Conservation (phyloP, 2,888 invertebrate genomes). For the Mesorhabditis belari region DNA sequence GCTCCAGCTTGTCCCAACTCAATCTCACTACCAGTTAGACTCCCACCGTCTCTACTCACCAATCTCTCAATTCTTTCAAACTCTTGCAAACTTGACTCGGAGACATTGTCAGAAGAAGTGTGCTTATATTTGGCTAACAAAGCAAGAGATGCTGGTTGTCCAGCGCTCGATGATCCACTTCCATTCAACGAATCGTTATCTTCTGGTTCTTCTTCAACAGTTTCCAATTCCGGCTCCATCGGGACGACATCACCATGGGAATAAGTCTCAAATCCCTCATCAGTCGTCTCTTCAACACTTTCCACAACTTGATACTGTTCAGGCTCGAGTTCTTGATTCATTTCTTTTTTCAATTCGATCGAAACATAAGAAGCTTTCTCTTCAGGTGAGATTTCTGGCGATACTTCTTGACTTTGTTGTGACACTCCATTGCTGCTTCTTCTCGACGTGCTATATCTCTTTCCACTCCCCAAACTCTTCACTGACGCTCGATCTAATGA, state of each 20-base stretch:
- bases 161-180: slow-evolving; percentile 30
- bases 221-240: slow-evolving; percentile 27
- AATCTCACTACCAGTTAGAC: slow-evolving; percentile 38
- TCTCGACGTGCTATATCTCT: neutral
- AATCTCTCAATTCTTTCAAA: slow-evolving; percentile 50
- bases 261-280: neutral
- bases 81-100: slow-evolving; percentile 44
- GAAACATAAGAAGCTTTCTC: neutral
- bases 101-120: slow-evolving; percentile 38
- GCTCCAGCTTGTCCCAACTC: slow-evolving; percentile 32
- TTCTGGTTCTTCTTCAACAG: slow-evolving; percentile 46
- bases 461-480: slow-evolving; percentile 4
- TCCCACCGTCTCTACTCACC: slow-evolving; percentile 34
- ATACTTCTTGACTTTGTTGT: neutral
- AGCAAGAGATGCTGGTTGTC: slow-evolving; percentile 20
- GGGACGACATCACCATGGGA: neutral
- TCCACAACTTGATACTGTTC: neutral
- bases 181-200: slow-evolving; percentile 32
- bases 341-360: neutral
- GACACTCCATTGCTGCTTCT: neutral
- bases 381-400: slow-evolving; percentile 4
- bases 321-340: neutral
- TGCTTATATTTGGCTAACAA: slow-evolving; percentile 32
- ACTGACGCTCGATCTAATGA: slow-evolving; percentile 14
- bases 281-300: neutral